phyloP scores from a whole-genome alignment of 1,140 invertebrate genomes.

The Sitophilus oryzae region DNA sequence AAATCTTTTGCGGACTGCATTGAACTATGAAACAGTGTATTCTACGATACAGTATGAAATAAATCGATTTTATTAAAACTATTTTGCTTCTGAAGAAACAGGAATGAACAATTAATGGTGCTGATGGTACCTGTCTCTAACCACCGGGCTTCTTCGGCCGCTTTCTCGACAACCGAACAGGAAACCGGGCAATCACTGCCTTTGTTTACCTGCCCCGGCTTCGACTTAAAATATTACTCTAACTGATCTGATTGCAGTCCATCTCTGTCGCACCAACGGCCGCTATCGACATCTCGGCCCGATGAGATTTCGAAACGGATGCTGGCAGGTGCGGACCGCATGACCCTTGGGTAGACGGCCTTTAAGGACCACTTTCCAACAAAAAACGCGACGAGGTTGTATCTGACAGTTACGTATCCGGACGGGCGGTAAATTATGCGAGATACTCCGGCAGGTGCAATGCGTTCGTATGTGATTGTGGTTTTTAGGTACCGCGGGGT shows the following conservation, averaged over 20 bases:
- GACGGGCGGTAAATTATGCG: background rate
- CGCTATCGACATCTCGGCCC: no score
- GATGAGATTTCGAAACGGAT: no score
- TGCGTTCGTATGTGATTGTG: background rate
- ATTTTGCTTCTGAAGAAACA: no score
- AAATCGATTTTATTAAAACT: no score
- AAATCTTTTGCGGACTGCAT: no score
- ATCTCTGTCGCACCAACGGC: background rate
- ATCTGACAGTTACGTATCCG: background rate
- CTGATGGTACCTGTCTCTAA: background rate
- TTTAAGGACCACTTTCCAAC: background rate
- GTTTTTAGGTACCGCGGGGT: background rate
- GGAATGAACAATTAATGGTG: no score
- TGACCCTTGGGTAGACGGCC: background rate
- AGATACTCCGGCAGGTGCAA: background rate
- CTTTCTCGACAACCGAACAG: background rate
- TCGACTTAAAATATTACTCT: no score
- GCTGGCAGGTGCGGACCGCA: background rate
- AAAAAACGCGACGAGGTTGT: no score
- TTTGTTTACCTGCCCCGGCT: background rate
- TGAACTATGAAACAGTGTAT: no score
- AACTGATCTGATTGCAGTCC: background rate
- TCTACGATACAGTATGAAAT: no score
- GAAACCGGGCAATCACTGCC: background rate
- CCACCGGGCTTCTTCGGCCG: background rate